phyloP scores from a whole-genome alignment of 2,797 vertebrate genomes.

The Esox lucius region DNA sequence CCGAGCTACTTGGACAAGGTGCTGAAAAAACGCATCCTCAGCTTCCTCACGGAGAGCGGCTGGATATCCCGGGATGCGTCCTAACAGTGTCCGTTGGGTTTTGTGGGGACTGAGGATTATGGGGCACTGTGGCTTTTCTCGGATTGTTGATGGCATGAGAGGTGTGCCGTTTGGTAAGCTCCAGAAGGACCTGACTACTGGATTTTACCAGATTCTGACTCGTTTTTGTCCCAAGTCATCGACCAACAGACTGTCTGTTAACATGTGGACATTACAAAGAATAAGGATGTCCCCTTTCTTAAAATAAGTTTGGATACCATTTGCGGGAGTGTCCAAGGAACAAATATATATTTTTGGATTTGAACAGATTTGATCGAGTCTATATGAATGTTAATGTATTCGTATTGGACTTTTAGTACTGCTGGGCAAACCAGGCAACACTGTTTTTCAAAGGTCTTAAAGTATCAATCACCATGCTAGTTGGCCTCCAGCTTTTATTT shows the following conservation, averaged over 20 bases:
- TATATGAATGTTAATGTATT: background rate
- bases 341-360: conserved; percentile 58
- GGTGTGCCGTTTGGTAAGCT: conserved; percentile 4
- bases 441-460: conserved; percentile 1
- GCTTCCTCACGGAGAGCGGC: conserved; percentile 96
- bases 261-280: conserved; percentile 55
- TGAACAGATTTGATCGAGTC: conserved; percentile 25
- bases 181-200: conserved; percentile 40
- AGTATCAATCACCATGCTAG: background rate
- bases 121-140: background rate
- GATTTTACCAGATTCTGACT: conserved; percentile 32
- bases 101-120: background rate
- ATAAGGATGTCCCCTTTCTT: conserved; percentile 27
- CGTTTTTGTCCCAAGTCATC: conserved; percentile 18
- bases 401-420: background rate
- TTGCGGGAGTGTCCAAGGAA: conserved; percentile 13
- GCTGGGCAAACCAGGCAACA: background rate
- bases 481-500: background rate
- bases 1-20: conserved; percentile 96
- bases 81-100: conserved; percentile 60
- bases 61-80: conserved; percentile 95
- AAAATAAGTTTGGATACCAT: conserved; percentile 59
- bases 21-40: conserved; percentile 94
- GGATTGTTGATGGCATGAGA: background rate
- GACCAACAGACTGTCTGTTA: conserved; percentile 43